Evolutionary conservation across 2,888 invertebrate species (phyloP), one percentile per base, ranked within the genome.

Genomic region (Isotomurus palustris): DNA sequence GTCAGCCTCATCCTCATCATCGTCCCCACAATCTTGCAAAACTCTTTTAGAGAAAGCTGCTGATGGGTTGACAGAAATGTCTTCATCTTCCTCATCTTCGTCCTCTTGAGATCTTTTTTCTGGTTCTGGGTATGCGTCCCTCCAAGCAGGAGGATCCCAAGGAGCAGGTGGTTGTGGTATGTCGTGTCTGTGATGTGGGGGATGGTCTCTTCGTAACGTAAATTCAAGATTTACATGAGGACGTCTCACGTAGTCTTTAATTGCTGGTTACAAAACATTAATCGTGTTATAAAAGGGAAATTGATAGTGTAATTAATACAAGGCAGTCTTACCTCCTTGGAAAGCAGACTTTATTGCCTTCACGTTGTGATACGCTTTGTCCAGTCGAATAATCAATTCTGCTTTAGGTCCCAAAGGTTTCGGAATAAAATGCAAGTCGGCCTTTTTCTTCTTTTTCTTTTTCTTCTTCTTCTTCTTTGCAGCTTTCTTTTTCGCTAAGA

Each of bases 321-420:
- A 54, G 5, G 12, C 32, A 19, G 5, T 28, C 27, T 35, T 54
- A 65, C 65, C 52, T 58, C 65, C 65, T 62, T 65, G 62, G 29
- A 65, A 59, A 4, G 53, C 53, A 3, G 51, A 29, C 8, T 43
- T 44, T 32, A 65, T 51, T 12, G 60, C 59, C 19, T 61, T 57
- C 3, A 62, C 65, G 43, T 61, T 65, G n/a, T 62, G 40, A 35
- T 65, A 60, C 12, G 56, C 65, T 53, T 65, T 59, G 8, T 62
- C 62, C 17, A 65, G 43, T 12, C 65, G 57, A 53, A 62, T 57
- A 3, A 61, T 57, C 6, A 65, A 36, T 40, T 64, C 64, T 24
- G 61, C 64, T 36, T 64, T 60, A 19, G 62, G 56, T 29, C 53
- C 50, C 8, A 50, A 36, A 17, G 50, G 50, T 25, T 3, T 17